Base-by-base conservation (phyloP, 2,797 vertebrate species). In the Centroberyx gerrardi region DNA sequence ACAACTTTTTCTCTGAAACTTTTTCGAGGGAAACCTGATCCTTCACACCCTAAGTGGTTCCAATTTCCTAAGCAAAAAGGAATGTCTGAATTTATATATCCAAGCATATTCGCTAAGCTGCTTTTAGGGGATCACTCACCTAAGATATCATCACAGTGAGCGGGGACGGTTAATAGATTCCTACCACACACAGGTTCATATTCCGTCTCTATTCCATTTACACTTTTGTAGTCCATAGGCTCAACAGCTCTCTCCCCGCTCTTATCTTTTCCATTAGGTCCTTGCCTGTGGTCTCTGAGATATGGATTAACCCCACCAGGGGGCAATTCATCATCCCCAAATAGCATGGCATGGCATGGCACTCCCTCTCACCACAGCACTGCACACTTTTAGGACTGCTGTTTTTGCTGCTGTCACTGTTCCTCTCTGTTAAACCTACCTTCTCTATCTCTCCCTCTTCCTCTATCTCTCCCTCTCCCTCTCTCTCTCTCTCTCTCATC, bases 191-290 rank as follows among this genome's bases (percentile, higher is more conserved):
- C 29, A 48, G 33, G 6, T 55, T 33, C 22, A 29, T 18, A 55
- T 58, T 54, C 12, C 8, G 58, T 12, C 10, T 55, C 18, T 52
- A 58, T 27, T 18, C 51, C 56, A 27, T 61, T 31, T 46, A 62
- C 3, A 49, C 6, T 44, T 31, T 6, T 54, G 22, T 42, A 58
- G 31, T 56, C 10, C n/a, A 22, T 31, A 15, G 36, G 18, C 29
- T 48, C 15, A 13, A 5, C 46, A 33, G 74, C 54, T 68, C 28
- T 64, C 15, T 51, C 62, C 55, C 28, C 14, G 17, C 38, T 68
- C 14, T 62, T 60, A 74, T 80, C 68, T 80, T 78, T 77, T 75
- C 49, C 29, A 85, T 73, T 83, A 83, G 29, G n/a, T 38, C 14
- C n/a, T 69, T 73, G 58, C 72, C 49, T 59, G 62, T 31, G 22